These are phyloP conservation scores for Hylaea fasciaria DNA, from an alignment of 2,888 invertebrate species.

Conservation along the genomic window DNA sequence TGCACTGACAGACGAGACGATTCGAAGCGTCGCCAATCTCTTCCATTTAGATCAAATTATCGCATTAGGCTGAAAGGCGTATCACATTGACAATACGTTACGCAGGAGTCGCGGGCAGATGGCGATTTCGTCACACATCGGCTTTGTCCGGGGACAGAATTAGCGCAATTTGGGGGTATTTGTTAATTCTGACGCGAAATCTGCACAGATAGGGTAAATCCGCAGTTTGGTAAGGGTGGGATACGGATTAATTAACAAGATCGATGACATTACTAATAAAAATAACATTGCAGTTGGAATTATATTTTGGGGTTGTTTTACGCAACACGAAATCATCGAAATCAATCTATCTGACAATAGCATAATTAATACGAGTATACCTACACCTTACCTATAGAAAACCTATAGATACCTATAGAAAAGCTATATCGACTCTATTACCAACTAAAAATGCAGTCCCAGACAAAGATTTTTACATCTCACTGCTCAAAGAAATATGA, in stretches of 20 bases:
- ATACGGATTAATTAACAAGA: constrained; percentile 37
- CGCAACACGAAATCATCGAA: background rate
- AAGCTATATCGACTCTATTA: too few species aligned
- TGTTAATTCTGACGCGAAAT: constrained; percentile 71
- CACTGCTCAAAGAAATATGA: too few species aligned
- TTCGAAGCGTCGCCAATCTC: constrained; percentile 59
- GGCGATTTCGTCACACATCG: constrained; percentile 56
- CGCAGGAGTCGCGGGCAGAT: constrained; percentile 54
- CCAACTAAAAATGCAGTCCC: too few species aligned
- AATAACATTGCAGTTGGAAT: background rate
- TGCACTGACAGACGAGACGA: constrained; percentile 55
- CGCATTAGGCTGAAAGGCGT: constrained; percentile 64
- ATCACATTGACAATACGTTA: constrained; percentile 42
- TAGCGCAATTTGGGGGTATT: constrained; percentile 62
- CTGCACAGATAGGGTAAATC: constrained; percentile 62
- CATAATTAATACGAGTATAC: background rate
- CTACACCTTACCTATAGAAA: too few species aligned
- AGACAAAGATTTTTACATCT: too few species aligned
- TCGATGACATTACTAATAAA: too few species aligned
- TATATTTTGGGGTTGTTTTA: too few species aligned
- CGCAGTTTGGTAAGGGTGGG: constrained; percentile 26
- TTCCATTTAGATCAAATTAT: constrained; percentile 58
- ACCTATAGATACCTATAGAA: too few species aligned
- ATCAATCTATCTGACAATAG: background rate
- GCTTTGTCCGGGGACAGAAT: constrained; percentile 48